Percentiles rank a stretch among this genome's conserved stretches.
Evolutionary conservation across 2,113 vertebrate genomes (phyloP).

Genomic region (Phalacrocorax aristotelis): DNA sequence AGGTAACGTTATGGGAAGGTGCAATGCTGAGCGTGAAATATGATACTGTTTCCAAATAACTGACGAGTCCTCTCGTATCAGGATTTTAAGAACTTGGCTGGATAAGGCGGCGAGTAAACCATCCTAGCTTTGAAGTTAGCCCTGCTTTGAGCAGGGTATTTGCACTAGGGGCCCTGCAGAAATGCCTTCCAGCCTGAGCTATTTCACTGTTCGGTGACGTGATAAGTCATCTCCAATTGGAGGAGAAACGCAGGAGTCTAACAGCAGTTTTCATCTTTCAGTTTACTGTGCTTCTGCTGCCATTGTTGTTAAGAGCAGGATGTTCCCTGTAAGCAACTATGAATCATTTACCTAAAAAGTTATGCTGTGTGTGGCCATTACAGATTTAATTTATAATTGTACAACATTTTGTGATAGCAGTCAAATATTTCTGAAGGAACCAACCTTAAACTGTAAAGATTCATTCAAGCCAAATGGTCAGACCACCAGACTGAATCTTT

Average conservation of each 20-base stretch:
- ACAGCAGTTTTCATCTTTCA: neutral
- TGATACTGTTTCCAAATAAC: neutral
- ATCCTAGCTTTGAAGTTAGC: neutral
- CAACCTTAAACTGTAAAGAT: neutral
- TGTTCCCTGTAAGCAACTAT: neutral
- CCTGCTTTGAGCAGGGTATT: neutral
- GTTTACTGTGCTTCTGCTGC: neutral
- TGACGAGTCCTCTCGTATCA: neutral
- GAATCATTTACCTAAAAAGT: neutral
- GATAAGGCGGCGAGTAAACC: neutral
- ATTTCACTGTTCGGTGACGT: neutral
- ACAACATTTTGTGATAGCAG: neutral
- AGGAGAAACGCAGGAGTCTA: neutral
- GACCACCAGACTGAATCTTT: neutral
- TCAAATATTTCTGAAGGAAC: neutral
- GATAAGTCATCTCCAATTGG: neutral
- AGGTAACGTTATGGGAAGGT: slow-evolving; percentile 56
- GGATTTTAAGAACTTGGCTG: neutral
- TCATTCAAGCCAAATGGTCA: neutral
- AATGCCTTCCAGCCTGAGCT: neutral
- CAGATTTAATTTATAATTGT: neutral
- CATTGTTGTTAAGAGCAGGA: no score
- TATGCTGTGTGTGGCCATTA: neutral
- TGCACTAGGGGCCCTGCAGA: neutral
- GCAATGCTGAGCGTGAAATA: neutral